These are phyloP conservation scores for Castor canadensis DNA, from an alignment of 2,113 vertebrate species.

Conservation along the genomic window DNA sequence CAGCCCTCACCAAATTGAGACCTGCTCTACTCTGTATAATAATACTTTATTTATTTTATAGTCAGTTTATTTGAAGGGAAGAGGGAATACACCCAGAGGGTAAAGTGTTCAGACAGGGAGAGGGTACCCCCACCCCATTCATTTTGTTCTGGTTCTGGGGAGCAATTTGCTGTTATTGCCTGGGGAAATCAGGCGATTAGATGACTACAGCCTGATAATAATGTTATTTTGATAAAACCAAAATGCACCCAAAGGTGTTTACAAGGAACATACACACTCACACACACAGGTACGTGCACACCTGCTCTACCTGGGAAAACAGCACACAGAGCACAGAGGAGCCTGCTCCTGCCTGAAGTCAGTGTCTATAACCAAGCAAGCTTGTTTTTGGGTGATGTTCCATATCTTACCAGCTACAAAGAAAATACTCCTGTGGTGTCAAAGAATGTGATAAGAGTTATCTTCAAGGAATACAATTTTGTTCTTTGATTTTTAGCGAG, in stretches of 20 bases:
- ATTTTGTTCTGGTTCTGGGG: not conserved
- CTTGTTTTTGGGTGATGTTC: conserved; percentile 21
- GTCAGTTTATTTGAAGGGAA: not conserved
- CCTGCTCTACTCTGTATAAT: not conserved
- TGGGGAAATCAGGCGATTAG: conserved; percentile 6
- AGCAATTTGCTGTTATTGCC: not conserved
- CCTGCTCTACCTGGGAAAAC: not conserved
- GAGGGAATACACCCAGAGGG: not conserved
- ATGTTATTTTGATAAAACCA: conserved; percentile 16
- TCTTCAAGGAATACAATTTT: conserved; percentile 60
- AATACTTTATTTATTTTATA: not conserved
- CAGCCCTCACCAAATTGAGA: not conserved
- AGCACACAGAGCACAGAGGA: not conserved
- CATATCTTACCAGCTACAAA: conserved; percentile 31
- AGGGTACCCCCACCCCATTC: too few relatives aligned
- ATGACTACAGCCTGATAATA: not conserved
- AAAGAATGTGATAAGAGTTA: conserved; percentile 53
- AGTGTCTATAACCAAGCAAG: not conserved
- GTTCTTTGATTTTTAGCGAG: conserved; percentile 61
- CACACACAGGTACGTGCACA: rapidly evolving
- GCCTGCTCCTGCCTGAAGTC: not conserved
- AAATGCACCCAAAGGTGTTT: not conserved
- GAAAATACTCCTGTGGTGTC: conserved; percentile 25
- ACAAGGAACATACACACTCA: not conserved
- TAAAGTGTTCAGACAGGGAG: not conserved